These are phyloP conservation scores for Anas bahamensis DNA, from an alignment of 2,797 vertebrate species.

Conservation along the genomic window DNA sequence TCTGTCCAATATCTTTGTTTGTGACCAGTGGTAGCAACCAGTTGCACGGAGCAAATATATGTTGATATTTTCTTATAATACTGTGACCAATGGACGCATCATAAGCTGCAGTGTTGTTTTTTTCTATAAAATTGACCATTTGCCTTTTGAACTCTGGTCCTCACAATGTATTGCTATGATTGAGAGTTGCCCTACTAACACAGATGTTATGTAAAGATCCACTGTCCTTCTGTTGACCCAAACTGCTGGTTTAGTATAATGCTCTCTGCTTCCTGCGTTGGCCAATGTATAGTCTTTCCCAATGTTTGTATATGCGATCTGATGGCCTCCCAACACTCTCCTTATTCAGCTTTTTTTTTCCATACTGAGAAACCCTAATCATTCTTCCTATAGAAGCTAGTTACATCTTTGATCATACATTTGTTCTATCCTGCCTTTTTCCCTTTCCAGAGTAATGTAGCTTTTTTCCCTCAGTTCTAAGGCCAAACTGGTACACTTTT, in stretches of 20 bases:
- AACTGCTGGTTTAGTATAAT: not conserved
- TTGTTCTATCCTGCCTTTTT: not conserved
- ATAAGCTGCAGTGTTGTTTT: not conserved
- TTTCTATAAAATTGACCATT: not conserved
- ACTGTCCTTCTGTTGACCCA: not conserved
- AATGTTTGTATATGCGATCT: not conserved
- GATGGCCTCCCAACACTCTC: not conserved
- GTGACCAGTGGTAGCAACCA: not conserved
- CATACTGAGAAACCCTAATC: not conserved
- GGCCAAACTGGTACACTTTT: not conserved
- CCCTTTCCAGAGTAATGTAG: not conserved
- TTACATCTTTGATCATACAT: not conserved
- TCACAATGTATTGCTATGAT: not conserved
- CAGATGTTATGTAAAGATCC: not conserved
- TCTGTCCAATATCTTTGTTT: not conserved
- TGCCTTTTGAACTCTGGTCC: not conserved
- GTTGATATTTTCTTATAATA: not conserved
- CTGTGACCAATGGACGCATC: not conserved
- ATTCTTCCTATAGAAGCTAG: not conserved
- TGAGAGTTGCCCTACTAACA: not conserved
- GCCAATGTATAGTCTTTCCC: not conserved
- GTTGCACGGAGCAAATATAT: not conserved
- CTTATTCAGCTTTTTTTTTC: not conserved
- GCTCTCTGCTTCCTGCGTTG: not conserved
- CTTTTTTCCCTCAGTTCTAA: not conserved